phyloP scores from a whole-genome alignment of 2,888 invertebrate species.

The Drosophila flavopinicola region DNA sequence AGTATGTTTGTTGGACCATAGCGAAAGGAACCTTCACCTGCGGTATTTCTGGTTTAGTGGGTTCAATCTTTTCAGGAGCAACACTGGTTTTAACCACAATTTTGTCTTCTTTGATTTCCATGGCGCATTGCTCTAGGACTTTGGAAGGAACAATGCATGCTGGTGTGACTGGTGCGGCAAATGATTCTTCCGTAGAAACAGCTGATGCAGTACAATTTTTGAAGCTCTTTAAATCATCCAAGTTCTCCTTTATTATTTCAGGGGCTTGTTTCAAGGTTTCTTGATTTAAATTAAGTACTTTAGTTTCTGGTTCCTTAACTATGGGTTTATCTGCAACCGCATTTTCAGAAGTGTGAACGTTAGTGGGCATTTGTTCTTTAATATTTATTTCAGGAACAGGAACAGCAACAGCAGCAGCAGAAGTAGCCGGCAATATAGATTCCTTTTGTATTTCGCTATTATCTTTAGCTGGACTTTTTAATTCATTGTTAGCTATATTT shows the following conservation, averaged over 20 bases:
- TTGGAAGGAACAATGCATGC: neutral
- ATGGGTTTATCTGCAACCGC: conserved; percentile 12
- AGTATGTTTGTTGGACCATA: conserved; percentile 10
- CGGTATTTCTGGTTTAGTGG: conserved; percentile 8
- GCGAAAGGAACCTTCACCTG: conserved; percentile 6
- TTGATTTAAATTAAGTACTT: neutral
- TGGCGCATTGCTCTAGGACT: conserved; percentile 1
- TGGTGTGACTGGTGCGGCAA: neutral
- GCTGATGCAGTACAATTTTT: conserved; percentile 5
- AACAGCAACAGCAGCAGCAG: no score
- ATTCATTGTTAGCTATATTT: neutral
- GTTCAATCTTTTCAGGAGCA: conserved; percentile 1
- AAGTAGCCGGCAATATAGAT: neutral
- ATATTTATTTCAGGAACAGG: conserved; percentile 7
- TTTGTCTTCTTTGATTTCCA: conserved; percentile 5
- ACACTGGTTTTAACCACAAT: neutral
- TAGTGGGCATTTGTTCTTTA: neutral
- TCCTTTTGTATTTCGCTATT: conserved; percentile 11
- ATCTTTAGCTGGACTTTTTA: conserved; percentile 6
- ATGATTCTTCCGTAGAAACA: conserved; percentile 1
- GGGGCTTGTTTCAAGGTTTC: neutral
- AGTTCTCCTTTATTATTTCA: neutral
- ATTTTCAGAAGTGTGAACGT: neutral
- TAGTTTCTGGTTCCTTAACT: conserved; percentile 28
- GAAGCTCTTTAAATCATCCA: conserved; percentile 9